Base-by-base conservation (phyloP, 2,888 invertebrate genomes). In the Augiades crinisus region DNA sequence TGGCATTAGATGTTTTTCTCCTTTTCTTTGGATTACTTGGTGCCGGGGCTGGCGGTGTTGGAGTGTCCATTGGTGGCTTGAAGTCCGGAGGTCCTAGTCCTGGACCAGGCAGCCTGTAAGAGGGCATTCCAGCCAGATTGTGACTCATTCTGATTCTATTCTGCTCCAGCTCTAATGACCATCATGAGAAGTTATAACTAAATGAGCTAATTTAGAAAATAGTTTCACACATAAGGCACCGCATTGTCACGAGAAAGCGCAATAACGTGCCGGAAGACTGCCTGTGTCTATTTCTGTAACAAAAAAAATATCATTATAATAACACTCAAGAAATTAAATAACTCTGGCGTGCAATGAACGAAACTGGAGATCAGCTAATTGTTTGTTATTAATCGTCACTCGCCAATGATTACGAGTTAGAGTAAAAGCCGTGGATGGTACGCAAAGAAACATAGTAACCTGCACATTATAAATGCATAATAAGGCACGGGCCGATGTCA, bases 11-110 rank as follows among this genome's bases (percentile, higher is more conserved):
- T 65, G 96, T 95, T 90, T 96, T 94, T 81, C 95, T 91, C 68
- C 96, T 92, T 84, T 97, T 97, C 81, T 97, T 97, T 19, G 96
- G 95, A 87, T 95, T 95, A 63, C 94, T 94, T 61, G 95, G 95
- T 60, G 95, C 94, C 64, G 94, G 93, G 53, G 94, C 93, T 43
- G 95, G 92, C n/a, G 91, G 92, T 54, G 91, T 92, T 33, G 92
- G 92, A 55, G 91, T 91, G 72, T 94, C 94, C 90, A 93, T 92
- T 52, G 94, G 93, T 57, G 94, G 92, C 71, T 94, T 94, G 65
- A 94, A 94, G 82, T 94, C 94, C 56, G 93, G 92, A 66, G 92
- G 93, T 66, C 93, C 93, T 71, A 94, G 85, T 64, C 91, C 92
- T 60, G 93, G 93, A 80, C 93, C 93, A 75, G 93, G 93, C 90